Percentiles rank a stretch among this genome's conserved stretches.
Conservation (phyloP, 2,113 vertebrate genomes). For the Picathartes gymnocephalus region DNA sequence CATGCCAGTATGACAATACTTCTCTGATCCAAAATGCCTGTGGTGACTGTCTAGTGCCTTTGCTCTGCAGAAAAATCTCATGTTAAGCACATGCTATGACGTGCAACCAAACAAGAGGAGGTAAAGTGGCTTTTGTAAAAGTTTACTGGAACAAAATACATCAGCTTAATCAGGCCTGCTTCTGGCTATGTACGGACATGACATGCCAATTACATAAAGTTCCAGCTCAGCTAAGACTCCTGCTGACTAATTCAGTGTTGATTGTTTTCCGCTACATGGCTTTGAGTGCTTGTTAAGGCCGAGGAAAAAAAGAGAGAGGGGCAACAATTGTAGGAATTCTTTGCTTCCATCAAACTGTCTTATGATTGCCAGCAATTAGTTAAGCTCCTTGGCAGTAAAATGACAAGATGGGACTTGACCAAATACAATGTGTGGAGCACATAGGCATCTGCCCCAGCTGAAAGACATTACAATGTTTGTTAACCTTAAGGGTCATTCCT, state of each 20-base stretch:
- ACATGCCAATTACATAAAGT: slow-evolving; percentile 94
- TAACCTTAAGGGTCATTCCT: slow-evolving; percentile 93
- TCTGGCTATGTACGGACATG: slow-evolving; percentile 80
- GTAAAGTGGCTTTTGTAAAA: slow-evolving; percentile 78
- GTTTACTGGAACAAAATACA: slow-evolving; percentile 86
- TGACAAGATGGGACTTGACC: slow-evolving; percentile 88
- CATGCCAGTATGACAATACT: background rate
- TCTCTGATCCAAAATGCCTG: background rate
- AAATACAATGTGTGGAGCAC: slow-evolving; percentile 89
- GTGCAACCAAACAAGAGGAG: slow-evolving; percentile 63
- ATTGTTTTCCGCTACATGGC: slow-evolving; percentile 89
- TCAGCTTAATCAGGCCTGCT: slow-evolving; percentile 87
- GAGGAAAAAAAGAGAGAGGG: slow-evolving; percentile 5
- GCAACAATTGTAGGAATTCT: slow-evolving; percentile 79
- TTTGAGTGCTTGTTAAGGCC: slow-evolving; percentile 88
- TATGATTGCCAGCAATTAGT: slow-evolving; percentile 97
- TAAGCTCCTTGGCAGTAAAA: slow-evolving; percentile 87
- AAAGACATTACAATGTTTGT: slow-evolving; percentile 98
- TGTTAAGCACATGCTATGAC: slow-evolving; percentile 56
- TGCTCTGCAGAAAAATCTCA: slow-evolving; percentile 36
- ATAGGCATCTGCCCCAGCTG: slow-evolving; percentile 85
- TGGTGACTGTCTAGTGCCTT: background rate
- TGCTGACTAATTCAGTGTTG: slow-evolving; percentile 92
- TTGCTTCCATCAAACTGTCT: slow-evolving; percentile 81
- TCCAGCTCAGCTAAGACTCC: slow-evolving; percentile 87